Percentiles rank a stretch among this genome's conserved stretches.
These are phyloP conservation scores for Montipora sp. DNA, from an alignment of 64 coral and sea anemone species.

Conservation along the genomic window DNA sequence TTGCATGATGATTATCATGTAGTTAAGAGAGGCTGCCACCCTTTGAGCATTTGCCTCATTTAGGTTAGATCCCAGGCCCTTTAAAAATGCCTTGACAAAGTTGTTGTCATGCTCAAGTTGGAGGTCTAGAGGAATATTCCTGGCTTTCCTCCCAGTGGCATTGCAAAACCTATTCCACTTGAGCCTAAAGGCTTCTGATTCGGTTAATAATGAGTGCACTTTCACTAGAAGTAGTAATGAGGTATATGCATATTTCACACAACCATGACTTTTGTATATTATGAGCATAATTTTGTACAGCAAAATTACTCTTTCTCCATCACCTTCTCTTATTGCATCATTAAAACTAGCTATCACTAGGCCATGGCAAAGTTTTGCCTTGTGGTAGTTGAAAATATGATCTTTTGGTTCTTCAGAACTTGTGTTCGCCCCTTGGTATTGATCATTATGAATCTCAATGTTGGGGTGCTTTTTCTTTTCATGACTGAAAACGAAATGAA, in stretches of 20 bases:
- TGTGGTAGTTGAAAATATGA: too few species aligned
- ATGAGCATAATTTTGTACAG: too few species aligned
- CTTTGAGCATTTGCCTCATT: constrained; percentile 34
- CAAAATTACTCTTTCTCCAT: too few species aligned
- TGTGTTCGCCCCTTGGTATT: too few species aligned
- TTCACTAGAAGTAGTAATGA: not conserved
- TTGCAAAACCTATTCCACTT: constrained; percentile 57
- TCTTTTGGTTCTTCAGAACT: too few species aligned
- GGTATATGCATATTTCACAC: too few species aligned
- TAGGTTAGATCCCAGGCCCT: constrained; percentile 22
- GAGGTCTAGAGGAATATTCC: constrained; percentile 46
- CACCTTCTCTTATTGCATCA: too few species aligned
- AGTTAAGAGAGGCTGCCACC: constrained; percentile 7
- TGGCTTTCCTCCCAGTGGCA: not conserved
- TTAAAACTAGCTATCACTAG: too few species aligned
- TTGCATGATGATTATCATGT: constrained; percentile 9
- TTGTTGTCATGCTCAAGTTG: constrained; percentile 34
- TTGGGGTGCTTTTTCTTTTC: not conserved
- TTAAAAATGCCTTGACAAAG: constrained; percentile 26
- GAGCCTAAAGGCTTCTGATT: constrained; percentile 17
- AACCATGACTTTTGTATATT: too few species aligned
- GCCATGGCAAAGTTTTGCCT: too few species aligned
- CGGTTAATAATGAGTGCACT: constrained; percentile 1
- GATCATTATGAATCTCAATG: too few species aligned
- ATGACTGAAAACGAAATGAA: not conserved